Evolutionary conservation across 2,888 invertebrate genomes (phyloP), one percentile per base, ranked within the genome.

Genomic region (Syrphus vitripennis): DNA sequence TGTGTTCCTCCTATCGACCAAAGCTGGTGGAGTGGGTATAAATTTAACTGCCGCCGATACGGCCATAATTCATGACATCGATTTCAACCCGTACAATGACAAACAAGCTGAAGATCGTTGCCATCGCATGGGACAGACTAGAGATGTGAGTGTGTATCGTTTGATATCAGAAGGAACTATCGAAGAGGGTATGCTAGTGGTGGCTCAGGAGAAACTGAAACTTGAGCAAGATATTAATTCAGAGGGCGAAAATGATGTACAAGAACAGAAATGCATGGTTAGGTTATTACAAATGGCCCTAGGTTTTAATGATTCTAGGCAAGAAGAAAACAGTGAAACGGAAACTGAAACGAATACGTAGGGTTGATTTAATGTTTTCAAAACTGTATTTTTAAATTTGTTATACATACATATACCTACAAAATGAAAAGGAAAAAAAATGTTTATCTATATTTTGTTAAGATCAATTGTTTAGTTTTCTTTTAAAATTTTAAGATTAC

Each of bases 51-150:
- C 97, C 0, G 99, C 99, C 0, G 98, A 99, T 93, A 97, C 97
- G 12, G 99, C 99, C 57, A 96, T 98, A 80, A 96, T 99, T 88
- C 98, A 99, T 92, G 99, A 99, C 91, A 97, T 99, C 67, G 99
- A 99, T 93, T 98, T 98, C 92, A 99, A 99, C 93, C 99, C 99
- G 0, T 98, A 99, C 93, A 99, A 99, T 92, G 99, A 99, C 92
- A 98, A 98, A 92, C 98, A 98, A 93, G 99, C 99, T 0, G 98
- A 99, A 92, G 99, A 99, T 93, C 94, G 96, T 87, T 96, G 96
- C 91, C 96, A 96, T 91, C 93, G 96, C 31, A 95, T 96, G 94
- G 96, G 96, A 0, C 96, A 96, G 90, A 95, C 94, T 1, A 96
- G 96, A 88, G 96, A 97, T 0, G 99, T 99, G 7, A 95, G 94